phyloP scores from a whole-genome alignment of 2,113 vertebrate species.

The Mastomys coucha region DNA sequence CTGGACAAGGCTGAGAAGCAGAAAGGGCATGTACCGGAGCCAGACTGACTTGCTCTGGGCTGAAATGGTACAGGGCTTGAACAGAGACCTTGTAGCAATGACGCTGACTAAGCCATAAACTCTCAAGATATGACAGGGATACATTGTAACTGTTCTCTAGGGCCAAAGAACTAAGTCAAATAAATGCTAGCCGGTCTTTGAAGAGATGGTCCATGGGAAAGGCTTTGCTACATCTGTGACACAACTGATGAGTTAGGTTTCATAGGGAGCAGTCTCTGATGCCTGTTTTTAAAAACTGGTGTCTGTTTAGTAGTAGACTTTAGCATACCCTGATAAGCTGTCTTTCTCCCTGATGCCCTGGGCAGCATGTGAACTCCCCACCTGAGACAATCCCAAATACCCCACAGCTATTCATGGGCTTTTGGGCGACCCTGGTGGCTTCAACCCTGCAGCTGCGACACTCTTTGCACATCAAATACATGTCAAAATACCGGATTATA shows the following conservation, averaged over 20 bases:
- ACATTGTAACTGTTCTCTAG: background rate
- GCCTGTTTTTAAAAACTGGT: background rate
- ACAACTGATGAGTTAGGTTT: background rate
- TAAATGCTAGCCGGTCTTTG: background rate
- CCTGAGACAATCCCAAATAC: background rate
- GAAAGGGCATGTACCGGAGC: background rate
- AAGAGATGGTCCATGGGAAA: background rate
- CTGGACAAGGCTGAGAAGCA: background rate
- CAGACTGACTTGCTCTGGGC: background rate
- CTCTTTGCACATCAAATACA: background rate
- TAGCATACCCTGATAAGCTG: background rate
- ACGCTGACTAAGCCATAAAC: background rate
- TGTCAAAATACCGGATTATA: background rate
- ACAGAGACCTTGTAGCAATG: background rate
- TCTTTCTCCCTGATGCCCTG: background rate
- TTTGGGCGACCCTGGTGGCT: background rate
- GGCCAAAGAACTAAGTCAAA: background rate
- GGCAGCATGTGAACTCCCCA: background rate
- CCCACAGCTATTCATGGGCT: background rate
- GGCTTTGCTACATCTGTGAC: background rate
- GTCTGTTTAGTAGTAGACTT: background rate
- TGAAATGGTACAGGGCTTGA: background rate
- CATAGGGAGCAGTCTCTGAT: background rate
- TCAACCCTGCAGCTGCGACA: background rate
- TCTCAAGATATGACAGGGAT: background rate